These are phyloP conservation scores for Folsomia manolachei DNA, from an alignment of 2,888 invertebrate genomes.

Conservation along the genomic window DNA sequence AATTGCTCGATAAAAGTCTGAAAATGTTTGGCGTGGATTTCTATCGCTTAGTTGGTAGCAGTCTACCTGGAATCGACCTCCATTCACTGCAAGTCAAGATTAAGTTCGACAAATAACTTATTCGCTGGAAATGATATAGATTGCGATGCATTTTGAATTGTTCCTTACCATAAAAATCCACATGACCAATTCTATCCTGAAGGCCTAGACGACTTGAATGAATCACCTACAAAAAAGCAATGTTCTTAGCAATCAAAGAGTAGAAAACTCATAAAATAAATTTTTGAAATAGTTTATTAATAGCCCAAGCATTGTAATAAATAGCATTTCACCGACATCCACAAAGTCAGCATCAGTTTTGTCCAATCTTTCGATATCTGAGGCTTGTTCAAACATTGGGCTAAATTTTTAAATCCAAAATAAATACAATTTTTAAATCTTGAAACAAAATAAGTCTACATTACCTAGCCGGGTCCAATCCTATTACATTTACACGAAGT, in stretches of 20 bases:
- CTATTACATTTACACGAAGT: background rate
- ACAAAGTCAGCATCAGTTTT: constrained; percentile 53
- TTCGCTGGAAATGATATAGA: background rate
- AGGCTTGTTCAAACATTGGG: constrained; percentile 51
- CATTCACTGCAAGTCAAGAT: constrained; percentile 28
- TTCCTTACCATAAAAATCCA: constrained; percentile 53
- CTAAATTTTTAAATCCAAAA: constrained; percentile 5
- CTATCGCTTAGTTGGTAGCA: constrained; percentile 25
- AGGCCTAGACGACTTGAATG: constrained; percentile 53
- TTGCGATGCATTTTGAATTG: constrained; percentile 1
- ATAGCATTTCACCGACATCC: no score
- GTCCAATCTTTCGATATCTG: constrained; percentile 50
- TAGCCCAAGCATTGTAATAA: no score
- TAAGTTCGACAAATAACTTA: background rate
- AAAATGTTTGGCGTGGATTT: constrained; percentile 27
- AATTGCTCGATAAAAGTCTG: constrained; percentile 22
- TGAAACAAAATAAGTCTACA: background rate
- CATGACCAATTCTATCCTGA: constrained; percentile 52
- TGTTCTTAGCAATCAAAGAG: no score
- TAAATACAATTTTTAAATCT: background rate
- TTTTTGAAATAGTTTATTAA: no score
- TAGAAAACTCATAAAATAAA: no score
- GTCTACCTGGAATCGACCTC: constrained; percentile 34
- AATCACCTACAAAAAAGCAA: constrained; percentile 53
- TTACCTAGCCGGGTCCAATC: background rate